Conservation (phyloP, 2,797 vertebrate genomes). For the Tiaroga cobitis region DNA sequence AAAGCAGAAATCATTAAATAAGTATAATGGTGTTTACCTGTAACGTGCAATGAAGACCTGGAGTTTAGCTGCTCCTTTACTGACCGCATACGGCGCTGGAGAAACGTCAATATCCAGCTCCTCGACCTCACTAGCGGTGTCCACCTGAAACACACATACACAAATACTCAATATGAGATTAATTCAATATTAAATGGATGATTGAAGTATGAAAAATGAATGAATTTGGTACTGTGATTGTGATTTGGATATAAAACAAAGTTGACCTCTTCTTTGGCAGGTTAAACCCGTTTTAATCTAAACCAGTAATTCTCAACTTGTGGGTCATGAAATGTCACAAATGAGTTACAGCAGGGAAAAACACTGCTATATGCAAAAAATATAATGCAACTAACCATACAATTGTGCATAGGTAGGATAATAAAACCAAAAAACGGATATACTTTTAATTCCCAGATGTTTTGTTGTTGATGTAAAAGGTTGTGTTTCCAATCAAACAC, state of each 20-base stretch:
- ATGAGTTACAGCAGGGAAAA: neutral
- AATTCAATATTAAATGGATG: neutral
- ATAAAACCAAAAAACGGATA: neutral
- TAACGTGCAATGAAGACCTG: slow-evolving; percentile 97
- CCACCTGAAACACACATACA: slow-evolving; percentile 80
- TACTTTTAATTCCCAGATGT: too few relatives aligned
- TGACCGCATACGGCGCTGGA: slow-evolving; percentile 81
- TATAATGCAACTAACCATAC: neutral
- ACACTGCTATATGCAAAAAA: neutral
- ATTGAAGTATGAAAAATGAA: neutral
- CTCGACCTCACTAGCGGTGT: slow-evolving; percentile 98
- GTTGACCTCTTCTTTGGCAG: neutral
- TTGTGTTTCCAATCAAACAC: too few relatives aligned
- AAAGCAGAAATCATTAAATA: neutral
- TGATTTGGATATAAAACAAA: neutral
- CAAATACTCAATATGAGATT: neutral
- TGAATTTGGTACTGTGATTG: neutral
- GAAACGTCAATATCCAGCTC: slow-evolving; percentile 93
- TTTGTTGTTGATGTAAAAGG: too few relatives aligned
- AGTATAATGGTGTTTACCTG: slow-evolving; percentile 76
- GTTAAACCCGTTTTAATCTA: neutral
- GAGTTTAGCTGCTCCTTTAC: slow-evolving; percentile 84
- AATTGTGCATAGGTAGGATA: neutral
- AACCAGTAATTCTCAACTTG: neutral
- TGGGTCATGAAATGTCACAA: neutral